phyloP scores from a whole-genome alignment of 2,797 vertebrate genomes.

The Mareca strepera region DNA sequence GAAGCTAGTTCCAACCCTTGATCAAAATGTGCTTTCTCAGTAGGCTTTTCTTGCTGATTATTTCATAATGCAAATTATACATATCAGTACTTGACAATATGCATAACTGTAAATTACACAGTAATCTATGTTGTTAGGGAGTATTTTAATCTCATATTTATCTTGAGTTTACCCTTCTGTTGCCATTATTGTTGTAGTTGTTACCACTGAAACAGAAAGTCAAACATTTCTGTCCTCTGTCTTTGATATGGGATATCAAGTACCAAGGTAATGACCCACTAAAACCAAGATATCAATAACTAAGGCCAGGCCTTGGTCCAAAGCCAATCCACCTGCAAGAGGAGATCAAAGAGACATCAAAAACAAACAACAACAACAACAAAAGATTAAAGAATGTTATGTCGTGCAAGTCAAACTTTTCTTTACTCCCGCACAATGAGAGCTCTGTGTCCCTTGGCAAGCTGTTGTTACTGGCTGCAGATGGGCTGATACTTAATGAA shows the following conservation, averaged over 20 bases:
- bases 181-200: background rate
- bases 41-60: background rate
- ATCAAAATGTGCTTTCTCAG: background rate
- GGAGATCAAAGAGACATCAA: background rate
- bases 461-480: background rate
- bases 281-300: background rate
- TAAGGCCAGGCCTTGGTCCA: background rate
- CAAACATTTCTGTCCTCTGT: background rate
- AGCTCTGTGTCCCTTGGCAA: background rate
- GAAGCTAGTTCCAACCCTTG: background rate
- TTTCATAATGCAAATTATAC: background rate
- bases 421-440: background rate
- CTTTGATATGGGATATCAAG: background rate
- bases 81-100: background rate
- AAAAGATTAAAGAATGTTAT: background rate
- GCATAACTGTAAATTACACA: background rate
- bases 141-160: background rate
- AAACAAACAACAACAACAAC: background rate
- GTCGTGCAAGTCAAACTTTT: background rate
- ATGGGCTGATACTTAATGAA: background rate
- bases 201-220: background rate
- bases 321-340: background rate
- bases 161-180: background rate
- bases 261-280: background rate
- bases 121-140: background rate